These are phyloP conservation scores for Epizoanthus scotinus DNA, from an alignment of 92 coral and sea anemone genomes.

Conservation along the genomic window DNA sequence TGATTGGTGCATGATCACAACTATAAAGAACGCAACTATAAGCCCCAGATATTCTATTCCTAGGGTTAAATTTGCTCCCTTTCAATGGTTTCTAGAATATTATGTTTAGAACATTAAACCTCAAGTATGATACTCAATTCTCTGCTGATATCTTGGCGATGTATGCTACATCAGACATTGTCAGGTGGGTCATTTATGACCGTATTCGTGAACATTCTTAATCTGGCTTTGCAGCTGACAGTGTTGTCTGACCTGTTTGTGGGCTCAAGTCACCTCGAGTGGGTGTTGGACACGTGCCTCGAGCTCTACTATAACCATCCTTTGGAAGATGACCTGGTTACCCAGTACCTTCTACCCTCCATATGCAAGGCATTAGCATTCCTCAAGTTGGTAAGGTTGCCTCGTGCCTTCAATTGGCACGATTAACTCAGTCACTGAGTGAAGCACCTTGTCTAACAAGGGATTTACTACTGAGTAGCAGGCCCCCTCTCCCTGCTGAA, in stretches of 20 bases:
- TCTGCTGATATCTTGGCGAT: background rate
- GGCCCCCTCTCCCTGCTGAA: background rate
- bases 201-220: background rate
- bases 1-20: no score
- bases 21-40: no score
- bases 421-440: background rate
- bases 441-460: background rate
- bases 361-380: slow-evolving; percentile 91
- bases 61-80: no score
- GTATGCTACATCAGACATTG: background rate
- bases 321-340: slow-evolving; percentile 84
- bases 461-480: background rate
- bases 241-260: slow-evolving; percentile 94
- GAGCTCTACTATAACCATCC: slow-evolving; percentile 94
- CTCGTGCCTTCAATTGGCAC: background rate
- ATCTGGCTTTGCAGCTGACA: slow-evolving; percentile 62
- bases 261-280: slow-evolving; percentile 86
- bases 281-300: slow-evolving; percentile 82
- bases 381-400: slow-evolving; percentile 77
- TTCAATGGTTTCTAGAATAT: background rate
- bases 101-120: background rate
- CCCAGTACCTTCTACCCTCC: slow-evolving; percentile 87
- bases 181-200: background rate
- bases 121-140: background rate
- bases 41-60: no score